A percentile compares a stretch with the other conserved stretches of the same genome.
Evolutionary conservation across 1,140 invertebrate species (phyloP).

Genomic region (Drosophila bocki): DNA sequence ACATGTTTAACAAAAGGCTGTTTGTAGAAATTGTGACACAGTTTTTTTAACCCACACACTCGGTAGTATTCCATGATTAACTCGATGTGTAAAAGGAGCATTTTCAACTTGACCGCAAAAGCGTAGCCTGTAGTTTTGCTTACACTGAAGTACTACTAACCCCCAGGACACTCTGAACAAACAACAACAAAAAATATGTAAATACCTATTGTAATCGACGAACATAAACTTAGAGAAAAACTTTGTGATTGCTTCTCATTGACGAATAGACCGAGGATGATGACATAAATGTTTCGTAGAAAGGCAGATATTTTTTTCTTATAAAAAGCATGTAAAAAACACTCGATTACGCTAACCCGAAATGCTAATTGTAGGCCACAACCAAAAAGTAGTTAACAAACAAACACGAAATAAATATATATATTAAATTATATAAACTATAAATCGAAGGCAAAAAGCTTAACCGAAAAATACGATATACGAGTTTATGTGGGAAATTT

Average conservation of each 20-base stretch:
- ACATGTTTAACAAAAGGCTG: conserved; percentile 84
- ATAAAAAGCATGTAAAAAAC: conserved; percentile 47
- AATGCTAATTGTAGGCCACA: conserved; percentile 38
- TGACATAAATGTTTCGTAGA: conserved; percentile 52
- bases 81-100: conserved; percentile 42
- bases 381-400: conserved; percentile 49
- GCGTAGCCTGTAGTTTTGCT: conserved; percentile 43
- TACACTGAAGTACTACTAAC: conserved; percentile 5
- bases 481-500: conserved; percentile 48
- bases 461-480: conserved; percentile 42
- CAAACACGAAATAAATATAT: conserved; percentile 14
- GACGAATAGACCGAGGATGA: conserved; percentile 13
- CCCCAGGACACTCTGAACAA: conserved; percentile 19
- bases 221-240: conserved; percentile 57
- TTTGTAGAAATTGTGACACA: conserved; percentile 84
- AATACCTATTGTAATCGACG: conserved; percentile 53
- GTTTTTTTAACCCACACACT: conserved; percentile 62
- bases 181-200: conserved; percentile 34
- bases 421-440: conserved; percentile 37
- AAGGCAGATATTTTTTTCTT: conserved; percentile 50
- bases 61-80: conserved; percentile 19
- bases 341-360: conserved; percentile 22
- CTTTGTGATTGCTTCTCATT: conserved; percentile 82
- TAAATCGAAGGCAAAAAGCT: conserved; percentile 28
- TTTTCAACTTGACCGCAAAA: conserved; percentile 32